phyloP scores from a whole-genome alignment of 2,113 vertebrate species.

The Corynorhinus townsendii region DNA sequence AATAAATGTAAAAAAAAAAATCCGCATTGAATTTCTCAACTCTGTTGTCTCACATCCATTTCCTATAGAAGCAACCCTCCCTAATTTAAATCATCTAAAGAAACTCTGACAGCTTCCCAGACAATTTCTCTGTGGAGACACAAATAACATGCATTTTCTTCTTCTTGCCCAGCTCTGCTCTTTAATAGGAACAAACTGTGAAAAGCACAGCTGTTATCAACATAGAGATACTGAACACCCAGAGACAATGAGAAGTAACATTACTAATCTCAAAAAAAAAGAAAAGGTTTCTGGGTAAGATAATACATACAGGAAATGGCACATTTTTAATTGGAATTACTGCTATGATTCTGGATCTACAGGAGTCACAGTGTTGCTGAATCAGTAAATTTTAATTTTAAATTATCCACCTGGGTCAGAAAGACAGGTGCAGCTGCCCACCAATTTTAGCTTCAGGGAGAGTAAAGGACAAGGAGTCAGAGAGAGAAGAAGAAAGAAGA shows the following conservation, averaged over 20 bases:
- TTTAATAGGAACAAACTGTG: constrained; percentile 57
- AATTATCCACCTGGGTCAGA: constrained; percentile 33
- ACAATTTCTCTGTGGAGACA: constrained; percentile 38
- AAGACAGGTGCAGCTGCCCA: constrained; percentile 22
- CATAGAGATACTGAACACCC: constrained; percentile 11
- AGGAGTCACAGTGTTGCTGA: not conserved
- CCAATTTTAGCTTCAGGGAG: constrained; percentile 16
- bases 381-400: constrained; percentile 48
- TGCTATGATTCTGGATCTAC: constrained; percentile 7
- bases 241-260: not conserved
- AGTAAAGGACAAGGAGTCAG: not conserved
- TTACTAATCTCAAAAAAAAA: constrained; percentile 21
- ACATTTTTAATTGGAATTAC: constrained; percentile 52
- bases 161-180: constrained; percentile 50
- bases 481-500: not conserved
- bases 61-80: not conserved
- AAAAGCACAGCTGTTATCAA: constrained; percentile 53
- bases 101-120: constrained; percentile 58
- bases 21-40: not conserved
- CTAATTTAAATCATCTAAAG: constrained; percentile 48
- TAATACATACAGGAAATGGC: constrained; percentile 1
- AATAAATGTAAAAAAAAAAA: not conserved
- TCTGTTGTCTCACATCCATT: constrained; percentile 36
- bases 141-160: constrained; percentile 43
- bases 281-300: not conserved